phyloP scores from a whole-genome alignment of 1,140 invertebrate genomes.

The Hesperophylax magnus region DNA sequence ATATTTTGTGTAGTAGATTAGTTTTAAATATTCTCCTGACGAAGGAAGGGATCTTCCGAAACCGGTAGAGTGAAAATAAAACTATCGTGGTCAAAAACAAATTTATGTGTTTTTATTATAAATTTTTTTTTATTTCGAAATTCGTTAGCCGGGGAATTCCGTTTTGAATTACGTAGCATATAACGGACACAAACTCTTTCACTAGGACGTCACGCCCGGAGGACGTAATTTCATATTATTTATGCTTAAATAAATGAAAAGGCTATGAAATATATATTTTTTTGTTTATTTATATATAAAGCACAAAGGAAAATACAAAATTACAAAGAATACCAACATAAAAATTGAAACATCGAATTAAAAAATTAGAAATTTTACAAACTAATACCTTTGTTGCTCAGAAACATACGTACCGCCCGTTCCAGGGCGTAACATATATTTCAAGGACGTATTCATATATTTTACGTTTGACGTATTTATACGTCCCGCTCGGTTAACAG shows the following conservation, averaged over 20 bases:
- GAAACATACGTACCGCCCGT: too few relatives aligned
- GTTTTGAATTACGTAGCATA: too few relatives aligned
- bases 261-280: conserved; percentile 44
- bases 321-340: conserved; percentile 17
- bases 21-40: too few relatives aligned
- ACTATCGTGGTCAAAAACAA: too few relatives aligned
- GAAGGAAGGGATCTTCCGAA: too few relatives aligned
- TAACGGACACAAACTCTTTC: conserved; percentile 45
- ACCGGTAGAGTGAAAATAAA: too few relatives aligned
- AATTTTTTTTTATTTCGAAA: too few relatives aligned
- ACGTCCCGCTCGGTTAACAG: conserved; percentile 39
- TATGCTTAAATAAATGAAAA: conserved; percentile 42
- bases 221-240: conserved; percentile 40
- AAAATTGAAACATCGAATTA: conserved; percentile 40
- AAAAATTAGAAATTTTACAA: too few relatives aligned
- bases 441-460: conserved; percentile 54
- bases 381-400: too few relatives aligned
- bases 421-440: conserved; percentile 53
- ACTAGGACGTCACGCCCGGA: conserved; percentile 41
- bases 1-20: too few relatives aligned
- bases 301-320: conserved; percentile 40
- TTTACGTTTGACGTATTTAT: conserved; percentile 54
- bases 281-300: conserved; percentile 43
- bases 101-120: too few relatives aligned
- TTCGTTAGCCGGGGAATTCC: too few relatives aligned